These are phyloP conservation scores for Trachythela sp. DNA, from an alignment of 64 coral and sea anemone species.

Conservation along the genomic window DNA sequence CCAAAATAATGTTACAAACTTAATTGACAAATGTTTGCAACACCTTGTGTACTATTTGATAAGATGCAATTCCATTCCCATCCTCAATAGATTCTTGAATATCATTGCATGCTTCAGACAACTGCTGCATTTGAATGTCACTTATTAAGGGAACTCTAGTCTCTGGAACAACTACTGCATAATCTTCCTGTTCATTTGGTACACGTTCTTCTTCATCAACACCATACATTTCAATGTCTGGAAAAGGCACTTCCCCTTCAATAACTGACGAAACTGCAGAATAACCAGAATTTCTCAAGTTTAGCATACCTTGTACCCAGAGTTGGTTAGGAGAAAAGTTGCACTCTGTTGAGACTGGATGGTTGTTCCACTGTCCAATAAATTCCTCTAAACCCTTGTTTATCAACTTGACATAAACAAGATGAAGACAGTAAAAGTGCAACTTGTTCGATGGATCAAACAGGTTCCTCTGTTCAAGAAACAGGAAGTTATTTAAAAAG, in stretches of 20 bases:
- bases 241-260: background rate
- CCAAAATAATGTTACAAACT: background rate
- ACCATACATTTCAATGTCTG: slow-evolving; percentile 16
- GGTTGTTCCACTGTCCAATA: slow-evolving; percentile 13
- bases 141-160: slow-evolving; percentile 19
- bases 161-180: background rate
- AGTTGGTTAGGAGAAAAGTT: slow-evolving; percentile 18
- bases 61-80: background rate
- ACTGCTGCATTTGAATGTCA: background rate
- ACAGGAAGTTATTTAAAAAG: slow-evolving; percentile 13
- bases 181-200: background rate
- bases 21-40: background rate
- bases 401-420: slow-evolving; percentile 17
- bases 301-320: slow-evolving; percentile 1
- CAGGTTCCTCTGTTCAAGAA: slow-evolving; percentile 4
- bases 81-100: background rate
- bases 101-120: background rate
- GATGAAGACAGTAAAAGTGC: slow-evolving; percentile 1
- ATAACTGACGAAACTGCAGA: slow-evolving; percentile 24
- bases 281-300: slow-evolving; percentile 12
- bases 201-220: background rate
- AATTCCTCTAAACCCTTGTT: slow-evolving; percentile 22
- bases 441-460: background rate
- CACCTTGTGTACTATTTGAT: slow-evolving; percentile 2
- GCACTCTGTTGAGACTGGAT: background rate